Conservation (phyloP, 2,888 invertebrate species). For the Xestia ashworthii region DNA sequence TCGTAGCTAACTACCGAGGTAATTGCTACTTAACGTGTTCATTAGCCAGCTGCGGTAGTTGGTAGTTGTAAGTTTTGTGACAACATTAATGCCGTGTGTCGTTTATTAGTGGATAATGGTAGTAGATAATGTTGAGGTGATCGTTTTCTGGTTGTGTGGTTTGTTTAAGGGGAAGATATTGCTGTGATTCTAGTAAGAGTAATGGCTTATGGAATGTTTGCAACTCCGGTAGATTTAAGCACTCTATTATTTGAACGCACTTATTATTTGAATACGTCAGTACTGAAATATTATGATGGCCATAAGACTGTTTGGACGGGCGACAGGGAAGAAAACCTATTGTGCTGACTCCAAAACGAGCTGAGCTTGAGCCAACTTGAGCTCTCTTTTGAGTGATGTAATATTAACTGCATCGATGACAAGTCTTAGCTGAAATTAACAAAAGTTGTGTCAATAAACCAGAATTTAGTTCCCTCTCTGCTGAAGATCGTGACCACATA, state of each 20-base stretch:
- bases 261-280: not conserved
- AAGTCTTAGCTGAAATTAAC: not conserved
- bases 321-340: not conserved
- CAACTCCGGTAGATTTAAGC: not conserved
- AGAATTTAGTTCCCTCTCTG: not conserved
- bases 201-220: not conserved
- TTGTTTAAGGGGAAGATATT: slow-evolving; percentile 2
- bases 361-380: not conserved
- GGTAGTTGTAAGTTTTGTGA: slow-evolving; percentile 38
- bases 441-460: not conserved
- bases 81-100: slow-evolving; percentile 29
- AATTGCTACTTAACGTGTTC: slow-evolving; percentile 50
- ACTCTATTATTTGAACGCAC: too few species aligned
- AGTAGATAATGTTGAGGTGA: slow-evolving; percentile 11
- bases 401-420: not conserved
- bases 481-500: too few species aligned
- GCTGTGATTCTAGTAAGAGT: not conserved
- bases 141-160: slow-evolving; percentile 19
- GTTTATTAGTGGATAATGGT: slow-evolving; percentile 25
- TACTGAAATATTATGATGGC: not conserved
- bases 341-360: not conserved
- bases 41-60: slow-evolving; percentile 39
- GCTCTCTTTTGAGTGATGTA: not conserved
- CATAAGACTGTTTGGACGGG: not conserved
- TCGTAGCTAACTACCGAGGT: slow-evolving; percentile 28